Base-by-base conservation (phyloP, 2,797 vertebrate species). In the Rhodeus uyekii region DNA sequence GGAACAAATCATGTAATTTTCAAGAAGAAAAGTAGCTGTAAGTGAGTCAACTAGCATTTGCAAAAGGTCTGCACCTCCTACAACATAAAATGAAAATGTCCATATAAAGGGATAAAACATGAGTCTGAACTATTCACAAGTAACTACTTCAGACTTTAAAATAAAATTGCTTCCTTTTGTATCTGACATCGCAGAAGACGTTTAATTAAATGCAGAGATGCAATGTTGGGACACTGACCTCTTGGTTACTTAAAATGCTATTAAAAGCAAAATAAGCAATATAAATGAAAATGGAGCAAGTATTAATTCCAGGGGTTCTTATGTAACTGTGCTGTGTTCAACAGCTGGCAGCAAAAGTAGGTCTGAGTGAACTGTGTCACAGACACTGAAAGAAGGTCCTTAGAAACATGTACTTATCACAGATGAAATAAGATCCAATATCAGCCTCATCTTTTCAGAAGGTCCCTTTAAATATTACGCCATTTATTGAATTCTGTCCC, bases 281-380 rank as follows among this genome's bases (percentile, higher is more conserved):
- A 39, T 8, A 61, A 55, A 53, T 53, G 4, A 74, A 53, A 53
- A 48, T 24, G 13, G 42, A 74, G 34, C n/a, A 16, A 22, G 24
- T 29, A 29, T 24, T 61, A 72, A 73, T 38, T 72, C 55, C 58
- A 61, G 58, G 4, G 19, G 36, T 64, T 65, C 46, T 81, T 75
- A 39, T 50, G 46, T 75, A 75, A 75, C 55, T 63, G 53, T 58
- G 32, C 55, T 50, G 14, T 74, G 24, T n/a, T 13, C 36, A 42
- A 81, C 60, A 81, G 34, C 80, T 75, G 80, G 69, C 44, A 27
- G 32, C 44, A 42, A 24, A 64, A 39, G 71, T 74, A 63, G 58
- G 60, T 50, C 46, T 53, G 60, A n/a, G 64, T 7, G 10, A 74
- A 53, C 42, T 50, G 69, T 72, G 32, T 81, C 46, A 74, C 61